These are phyloP conservation scores for Thecocarcelia acutangulata DNA, from an alignment of 2,888 invertebrate genomes.

Conservation along the genomic window DNA sequence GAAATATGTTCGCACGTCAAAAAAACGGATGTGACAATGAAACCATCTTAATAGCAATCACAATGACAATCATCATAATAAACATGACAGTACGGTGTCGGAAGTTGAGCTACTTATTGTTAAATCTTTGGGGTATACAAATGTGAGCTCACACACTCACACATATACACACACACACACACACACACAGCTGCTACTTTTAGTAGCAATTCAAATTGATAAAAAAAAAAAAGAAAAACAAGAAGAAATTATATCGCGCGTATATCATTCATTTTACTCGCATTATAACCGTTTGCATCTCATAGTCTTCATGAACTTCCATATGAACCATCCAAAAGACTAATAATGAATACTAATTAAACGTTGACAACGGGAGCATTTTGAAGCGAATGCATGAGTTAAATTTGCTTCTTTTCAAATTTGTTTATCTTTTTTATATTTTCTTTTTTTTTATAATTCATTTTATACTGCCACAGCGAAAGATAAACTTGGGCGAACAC, in stretches of 20 bases:
- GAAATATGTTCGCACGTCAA: constrained; percentile 66
- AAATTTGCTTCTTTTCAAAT: constrained; percentile 37
- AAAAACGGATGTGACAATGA: constrained; percentile 68
- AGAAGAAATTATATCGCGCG: background rate
- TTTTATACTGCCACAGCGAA: constrained; percentile 39
- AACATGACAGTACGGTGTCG: constrained; percentile 69
- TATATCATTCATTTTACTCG: constrained; percentile 1
- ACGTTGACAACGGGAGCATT: constrained; percentile 57
- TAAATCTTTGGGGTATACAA: constrained; percentile 56
- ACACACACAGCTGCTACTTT: constrained; percentile 7
- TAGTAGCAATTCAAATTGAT: constrained; percentile 34
- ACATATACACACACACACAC: background rate
- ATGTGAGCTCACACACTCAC: background rate
- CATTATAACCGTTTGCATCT: background rate
- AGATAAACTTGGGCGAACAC: constrained; percentile 56
- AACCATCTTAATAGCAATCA: constrained; percentile 69
- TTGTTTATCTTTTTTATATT: constrained; percentile 51
- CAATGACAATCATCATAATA: constrained; percentile 65
- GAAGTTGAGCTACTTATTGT: constrained; percentile 67
- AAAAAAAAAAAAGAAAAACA: constrained; percentile 16
- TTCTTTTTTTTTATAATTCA: constrained; percentile 31
- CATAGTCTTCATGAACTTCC: constrained; percentile 4
- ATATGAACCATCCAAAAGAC: constrained; percentile 37
- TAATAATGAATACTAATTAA: constrained; percentile 69
- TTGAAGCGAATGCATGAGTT: constrained; percentile 26